Evolutionary conservation across 2,888 invertebrate genomes (phyloP), one percentile per base, ranked within the genome.

Genomic region (Saturnia japonica): DNA sequence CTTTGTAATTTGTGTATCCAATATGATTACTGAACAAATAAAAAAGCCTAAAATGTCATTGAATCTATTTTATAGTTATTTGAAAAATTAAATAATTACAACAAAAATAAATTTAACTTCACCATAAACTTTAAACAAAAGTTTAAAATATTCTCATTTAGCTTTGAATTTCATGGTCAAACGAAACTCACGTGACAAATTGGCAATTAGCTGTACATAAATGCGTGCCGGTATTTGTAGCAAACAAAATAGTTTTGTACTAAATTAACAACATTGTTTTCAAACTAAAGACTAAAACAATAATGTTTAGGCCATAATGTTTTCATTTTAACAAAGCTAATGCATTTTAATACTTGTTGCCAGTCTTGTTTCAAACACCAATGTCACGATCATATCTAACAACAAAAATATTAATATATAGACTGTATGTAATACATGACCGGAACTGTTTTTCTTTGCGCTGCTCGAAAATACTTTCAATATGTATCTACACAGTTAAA

Each of bases 101-200:
- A 11, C 4, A 8, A 57, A 25, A 57, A 25, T 57, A 19, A 0
- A 34, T 64, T 60, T 28, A 14, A 62, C 34, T 28, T 64, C 19
- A 64, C 40, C 11, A 40, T 40, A 40, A 40, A 40, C 64, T 9
- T 40, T 9, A n/a, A 62, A 34, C 28, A 64, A 64, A 64, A 64
- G 64, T 64, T 64, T 40, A n/a, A 67, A 51, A 68, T 70, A 72
- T 72, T 72, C 73, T 34, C 66, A 62, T n/a, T 66, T 72, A 74
- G 72, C 80, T 79, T 80, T 80, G 77, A 72, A 69, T 71, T 68
- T 70, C 40, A 54, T 68, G 72, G 70, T 71, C 73, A 70, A 73
- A 71, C 70, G 68, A 68, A 40, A 57, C 67, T 72, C 77, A 78
- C 76, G 79, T 77, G 75, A 75, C 72, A 71, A 72, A 75, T 74